These are phyloP conservation scores for Penelope pileata DNA, from an alignment of 2,113 vertebrate genomes.

Conservation along the genomic window DNA sequence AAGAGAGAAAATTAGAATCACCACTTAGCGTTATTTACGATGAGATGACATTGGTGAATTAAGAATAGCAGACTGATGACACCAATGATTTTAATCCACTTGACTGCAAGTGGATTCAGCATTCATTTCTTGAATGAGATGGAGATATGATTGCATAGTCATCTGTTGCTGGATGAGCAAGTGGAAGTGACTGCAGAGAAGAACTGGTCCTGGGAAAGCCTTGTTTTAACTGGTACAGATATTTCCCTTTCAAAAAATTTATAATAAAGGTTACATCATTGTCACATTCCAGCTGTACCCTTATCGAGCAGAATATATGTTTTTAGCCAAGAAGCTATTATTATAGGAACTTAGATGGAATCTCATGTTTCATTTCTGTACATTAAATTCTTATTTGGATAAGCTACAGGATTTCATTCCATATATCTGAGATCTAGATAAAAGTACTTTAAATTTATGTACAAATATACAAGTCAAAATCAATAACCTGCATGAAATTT, in stretches of 20 bases:
- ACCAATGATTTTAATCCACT: conserved; percentile 32
- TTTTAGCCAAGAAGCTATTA: conserved; percentile 10
- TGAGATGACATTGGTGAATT: background rate
- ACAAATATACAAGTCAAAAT: conserved; percentile 44
- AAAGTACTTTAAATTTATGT: conserved; percentile 9
- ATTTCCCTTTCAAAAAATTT: conserved; percentile 21
- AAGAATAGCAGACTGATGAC: conserved; percentile 19
- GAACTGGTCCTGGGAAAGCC: background rate
- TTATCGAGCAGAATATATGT: conserved; percentile 12
- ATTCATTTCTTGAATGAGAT: conserved; percentile 18
- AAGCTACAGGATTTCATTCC: background rate
- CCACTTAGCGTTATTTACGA: background rate
- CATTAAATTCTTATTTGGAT: conserved; percentile 29
- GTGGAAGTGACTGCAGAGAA: background rate
- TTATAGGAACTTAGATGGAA: conserved; percentile 1
- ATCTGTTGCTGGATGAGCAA: background rate
- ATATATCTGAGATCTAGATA: background rate
- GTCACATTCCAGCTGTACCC: background rate
- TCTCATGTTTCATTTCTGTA: conserved; percentile 14
- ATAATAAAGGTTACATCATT: background rate
- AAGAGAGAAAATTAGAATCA: background rate
- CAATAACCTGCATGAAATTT: background rate
- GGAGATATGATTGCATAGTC: conserved; percentile 21
- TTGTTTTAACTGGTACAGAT: background rate
- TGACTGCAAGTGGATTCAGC: conserved; percentile 16